Percentiles rank a stretch among this genome's conserved stretches.
Evolutionary conservation across 2,797 vertebrate genomes (phyloP).

Genomic region (Potorous gilbertii): DNA sequence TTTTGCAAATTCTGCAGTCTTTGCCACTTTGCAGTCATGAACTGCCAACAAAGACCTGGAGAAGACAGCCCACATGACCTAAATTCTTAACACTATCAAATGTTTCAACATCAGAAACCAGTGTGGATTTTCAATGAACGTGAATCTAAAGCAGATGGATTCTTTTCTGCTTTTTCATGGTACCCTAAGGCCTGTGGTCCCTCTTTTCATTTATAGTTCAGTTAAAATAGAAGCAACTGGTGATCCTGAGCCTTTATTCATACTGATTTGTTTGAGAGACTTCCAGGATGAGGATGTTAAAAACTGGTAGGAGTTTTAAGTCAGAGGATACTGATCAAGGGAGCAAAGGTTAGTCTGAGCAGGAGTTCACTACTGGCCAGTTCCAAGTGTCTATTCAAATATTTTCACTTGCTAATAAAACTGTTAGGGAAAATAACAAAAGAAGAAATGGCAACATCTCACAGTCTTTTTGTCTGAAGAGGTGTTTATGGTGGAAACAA

Average conservation of each 20-base stretch:
- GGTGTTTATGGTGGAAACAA: conserved; percentile 47
- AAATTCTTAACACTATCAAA: neutral
- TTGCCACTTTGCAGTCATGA: no score
- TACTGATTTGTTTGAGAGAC: conserved; percentile 74
- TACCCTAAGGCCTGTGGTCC: no score
- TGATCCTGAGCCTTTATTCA: conserved; percentile 49
- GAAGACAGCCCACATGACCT: neutral
- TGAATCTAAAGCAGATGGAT: neutral
- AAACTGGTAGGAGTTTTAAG: conserved; percentile 69
- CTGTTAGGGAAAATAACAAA: conserved; percentile 52
- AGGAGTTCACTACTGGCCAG: conserved; percentile 60
- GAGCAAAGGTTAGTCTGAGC: conserved; percentile 67
- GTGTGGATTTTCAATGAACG: neutral
- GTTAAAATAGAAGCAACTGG: conserved; percentile 24
- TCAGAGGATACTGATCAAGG: conserved; percentile 74
- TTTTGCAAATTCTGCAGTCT: no score
- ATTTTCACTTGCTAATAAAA: conserved; percentile 67
- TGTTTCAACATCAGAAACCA: neutral
- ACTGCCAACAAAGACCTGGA: neutral
- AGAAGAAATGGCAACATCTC: conserved; percentile 41
- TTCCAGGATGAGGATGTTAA: conserved; percentile 73
- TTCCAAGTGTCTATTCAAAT: conserved; percentile 55
- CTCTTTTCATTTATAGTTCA: neutral
- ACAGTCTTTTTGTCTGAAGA: conserved; percentile 44
- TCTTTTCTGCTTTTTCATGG: neutral